Base-by-base conservation (phyloP, 2,888 invertebrate genomes). In the Noctua janthe region DNA sequence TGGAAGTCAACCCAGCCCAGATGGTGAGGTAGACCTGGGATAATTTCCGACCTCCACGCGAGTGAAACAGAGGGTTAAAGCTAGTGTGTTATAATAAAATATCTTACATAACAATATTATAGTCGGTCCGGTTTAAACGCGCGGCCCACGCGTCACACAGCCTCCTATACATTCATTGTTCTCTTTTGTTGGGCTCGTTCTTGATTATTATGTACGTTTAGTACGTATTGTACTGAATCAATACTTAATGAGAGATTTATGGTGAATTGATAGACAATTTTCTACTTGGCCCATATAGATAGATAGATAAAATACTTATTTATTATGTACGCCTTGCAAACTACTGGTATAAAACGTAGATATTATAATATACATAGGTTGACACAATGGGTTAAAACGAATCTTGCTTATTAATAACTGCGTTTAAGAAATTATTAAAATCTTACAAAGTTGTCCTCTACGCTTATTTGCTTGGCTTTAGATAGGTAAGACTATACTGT, bases 111-210 rank as follows among this genome's bases (percentile, higher is more conserved):
- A 92, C 91, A 73, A 84, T 89, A 91, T 91, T 89, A 91, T 91
- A 81, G 80, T 78, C 83, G 88, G 81, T 91, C 93, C 90, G 91
- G 93, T 94, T 94, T 92, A 91, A 91, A 92, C 85, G 78, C 79
- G 87, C 92, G 69, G 80, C 95, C 95, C 93, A 95, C 95, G 88
- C 92, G 79, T 71, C 66, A 29, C 79, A n/a, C 75, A 83, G 72
- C 82, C 82, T 86, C 84, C 83, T 77, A 82, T 78, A 80, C 76
- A 80, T 76, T 83, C 78, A 91, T 91, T 90, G 89, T 91, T 89
- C 89, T 80, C 87, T 83, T 88, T 89, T 91, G 85, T 88, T 80
- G 67, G 35, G 78, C 83, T 83, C 83, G 73, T 67, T 71, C 84
- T 87, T 76, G 76, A 85, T 84, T 81, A 86, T 87, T 77, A 82